Conservation (phyloP, 2,888 invertebrate species). For the Coleophora deauratella region DNA sequence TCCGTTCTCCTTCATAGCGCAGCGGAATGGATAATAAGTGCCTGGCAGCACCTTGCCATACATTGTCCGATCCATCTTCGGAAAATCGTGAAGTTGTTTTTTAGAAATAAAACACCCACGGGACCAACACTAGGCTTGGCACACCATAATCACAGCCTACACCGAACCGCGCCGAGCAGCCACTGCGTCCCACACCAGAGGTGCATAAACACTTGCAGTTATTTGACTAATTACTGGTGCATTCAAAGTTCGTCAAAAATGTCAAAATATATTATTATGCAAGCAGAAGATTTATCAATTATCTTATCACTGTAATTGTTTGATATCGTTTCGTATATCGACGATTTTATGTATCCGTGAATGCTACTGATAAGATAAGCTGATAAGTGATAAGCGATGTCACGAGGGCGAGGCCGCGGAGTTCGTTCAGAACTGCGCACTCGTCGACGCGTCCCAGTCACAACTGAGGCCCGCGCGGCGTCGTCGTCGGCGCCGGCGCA, state of each 20-base stretch:
- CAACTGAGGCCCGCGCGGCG: conserved; percentile 51
- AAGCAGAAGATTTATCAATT: too few species aligned
- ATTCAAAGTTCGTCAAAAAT: conserved; percentile 7
- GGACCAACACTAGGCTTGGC: conserved; percentile 47
- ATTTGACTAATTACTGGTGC: conserved; percentile 18
- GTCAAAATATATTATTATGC: too few species aligned
- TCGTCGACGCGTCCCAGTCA: conserved; percentile 64
- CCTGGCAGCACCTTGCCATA: conserved; percentile 91
- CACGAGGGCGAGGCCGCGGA: conserved; percentile 50
- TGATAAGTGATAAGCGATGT: conserved; percentile 61
- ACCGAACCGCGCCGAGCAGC: conserved; percentile 36
- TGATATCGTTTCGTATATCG: conserved; percentile 33
- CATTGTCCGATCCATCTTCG: conserved; percentile 90
- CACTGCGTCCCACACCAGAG: conserved; percentile 39
- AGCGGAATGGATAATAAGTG: conserved; percentile 89
- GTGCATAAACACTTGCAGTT: conserved; percentile 38
- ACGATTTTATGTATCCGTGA: conserved; percentile 30
- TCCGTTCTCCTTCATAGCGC: conserved; percentile 86
- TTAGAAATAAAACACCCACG: conserved; percentile 63
- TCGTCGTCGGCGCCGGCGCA: conserved; percentile 48
- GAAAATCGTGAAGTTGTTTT: conserved; percentile 55
- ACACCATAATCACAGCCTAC: conserved; percentile 69
- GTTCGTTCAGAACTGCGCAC: conserved; percentile 49
- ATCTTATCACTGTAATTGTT: conserved; percentile 8
- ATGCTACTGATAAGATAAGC: conserved; percentile 32